Evolutionary conservation across 2,113 vertebrate genomes (phyloP).

Genomic region (Furnarius figulus): DNA sequence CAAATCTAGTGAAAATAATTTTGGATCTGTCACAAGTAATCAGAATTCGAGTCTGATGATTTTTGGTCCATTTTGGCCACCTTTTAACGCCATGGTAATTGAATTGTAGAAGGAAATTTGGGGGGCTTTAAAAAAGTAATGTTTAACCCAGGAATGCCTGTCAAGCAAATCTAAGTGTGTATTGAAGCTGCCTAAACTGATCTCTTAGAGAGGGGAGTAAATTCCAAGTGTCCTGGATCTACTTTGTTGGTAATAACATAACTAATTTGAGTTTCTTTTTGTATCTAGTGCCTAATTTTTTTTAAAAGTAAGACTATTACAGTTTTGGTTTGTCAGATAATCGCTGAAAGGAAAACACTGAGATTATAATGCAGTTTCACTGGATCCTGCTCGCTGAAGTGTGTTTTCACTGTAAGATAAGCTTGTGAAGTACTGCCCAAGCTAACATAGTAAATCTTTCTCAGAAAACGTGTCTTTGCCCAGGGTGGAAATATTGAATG

Average conservation of each 20-base stretch:
- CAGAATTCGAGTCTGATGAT: conserved; percentile 20
- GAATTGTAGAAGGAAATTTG: conserved; percentile 20
- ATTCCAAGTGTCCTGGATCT: conserved; percentile 44
- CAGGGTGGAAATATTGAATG: conserved; percentile 73
- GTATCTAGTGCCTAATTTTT: conserved; percentile 35
- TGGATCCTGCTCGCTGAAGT: conserved; percentile 43
- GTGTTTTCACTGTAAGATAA: conserved; percentile 75
- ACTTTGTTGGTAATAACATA: conserved; percentile 50
- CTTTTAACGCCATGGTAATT: conserved; percentile 34
- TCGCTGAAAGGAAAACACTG: conserved; percentile 56
- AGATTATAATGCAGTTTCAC: conserved; percentile 64
- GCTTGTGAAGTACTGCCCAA: conserved; percentile 66
- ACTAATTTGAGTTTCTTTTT: conserved; percentile 60
- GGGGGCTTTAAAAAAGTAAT: background rate
- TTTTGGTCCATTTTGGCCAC: conserved; percentile 14
- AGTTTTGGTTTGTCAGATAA: conserved; percentile 69
- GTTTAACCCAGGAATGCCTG: conserved; percentile 4
- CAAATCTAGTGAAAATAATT: conserved; percentile 46
- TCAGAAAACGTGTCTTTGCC: conserved; percentile 69
- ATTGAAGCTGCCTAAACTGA: background rate
- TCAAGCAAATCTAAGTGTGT: background rate
- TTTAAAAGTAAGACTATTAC: conserved; percentile 50
- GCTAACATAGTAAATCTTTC: conserved; percentile 75
- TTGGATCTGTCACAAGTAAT: conserved; percentile 56
- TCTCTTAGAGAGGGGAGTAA: conserved; percentile 3